Conservation (phyloP, 2,113 vertebrate genomes). For the Esox niger region DNA sequence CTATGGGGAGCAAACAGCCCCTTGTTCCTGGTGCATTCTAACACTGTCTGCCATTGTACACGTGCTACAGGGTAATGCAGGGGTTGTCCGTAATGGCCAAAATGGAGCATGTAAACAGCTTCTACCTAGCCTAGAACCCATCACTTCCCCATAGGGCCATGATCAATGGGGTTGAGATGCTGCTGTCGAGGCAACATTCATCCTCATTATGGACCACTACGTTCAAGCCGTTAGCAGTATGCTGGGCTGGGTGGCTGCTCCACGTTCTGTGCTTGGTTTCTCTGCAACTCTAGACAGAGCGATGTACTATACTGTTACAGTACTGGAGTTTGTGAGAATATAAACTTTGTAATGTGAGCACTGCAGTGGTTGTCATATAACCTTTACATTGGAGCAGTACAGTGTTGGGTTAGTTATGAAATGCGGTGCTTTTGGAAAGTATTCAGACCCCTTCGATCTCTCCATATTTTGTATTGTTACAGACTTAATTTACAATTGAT, state of each 20-base stretch:
- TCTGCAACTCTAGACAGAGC: neutral
- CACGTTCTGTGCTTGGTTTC: too few species aligned
- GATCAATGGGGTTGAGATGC: neutral
- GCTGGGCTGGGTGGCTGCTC: neutral
- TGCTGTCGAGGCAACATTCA: neutral
- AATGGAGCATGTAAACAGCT: conserved; percentile 56
- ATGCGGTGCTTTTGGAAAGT: too few species aligned
- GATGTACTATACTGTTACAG: neutral
- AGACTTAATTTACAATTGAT: too few species aligned
- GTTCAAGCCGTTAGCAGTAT: conserved; percentile 15
- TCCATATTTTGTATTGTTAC: too few species aligned
- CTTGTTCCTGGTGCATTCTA: conserved; percentile 28
- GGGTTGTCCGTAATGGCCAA: conserved; percentile 64
- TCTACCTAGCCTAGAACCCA: conserved; percentile 31
- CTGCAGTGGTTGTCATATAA: too few species aligned
- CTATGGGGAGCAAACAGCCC: conserved; percentile 15
- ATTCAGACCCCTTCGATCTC: too few species aligned
- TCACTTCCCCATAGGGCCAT: conserved; percentile 34
- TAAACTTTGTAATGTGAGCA: too few species aligned
- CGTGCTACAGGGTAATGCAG: conserved; percentile 14
- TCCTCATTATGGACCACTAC: neutral
- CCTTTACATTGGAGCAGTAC: too few species aligned
- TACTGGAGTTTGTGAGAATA: neutral
- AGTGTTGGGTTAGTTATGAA: too few species aligned
- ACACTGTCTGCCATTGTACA: conserved; percentile 1